Conservation (phyloP, 2,888 invertebrate species). For the Orchesella flavescens region DNA sequence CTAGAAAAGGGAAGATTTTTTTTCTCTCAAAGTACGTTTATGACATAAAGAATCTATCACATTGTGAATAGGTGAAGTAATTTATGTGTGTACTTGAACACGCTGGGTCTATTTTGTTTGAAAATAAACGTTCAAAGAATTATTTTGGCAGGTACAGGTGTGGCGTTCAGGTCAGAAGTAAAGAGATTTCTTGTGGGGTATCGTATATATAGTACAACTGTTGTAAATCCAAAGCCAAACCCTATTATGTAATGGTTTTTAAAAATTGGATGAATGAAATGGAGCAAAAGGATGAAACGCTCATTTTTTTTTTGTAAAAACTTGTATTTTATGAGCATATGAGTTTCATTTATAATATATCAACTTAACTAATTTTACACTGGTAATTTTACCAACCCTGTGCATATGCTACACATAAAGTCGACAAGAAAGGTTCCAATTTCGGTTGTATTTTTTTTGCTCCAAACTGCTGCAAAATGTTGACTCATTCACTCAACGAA, state of each 20-base stretch:
- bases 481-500: slow-evolving; percentile 23
- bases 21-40: slow-evolving; percentile 24
- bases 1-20: slow-evolving; percentile 1
- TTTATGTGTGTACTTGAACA: slow-evolving; percentile 54
- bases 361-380: too few relatives aligned
- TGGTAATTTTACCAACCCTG: too few relatives aligned
- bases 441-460: too few relatives aligned
- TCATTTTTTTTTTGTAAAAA: too few relatives aligned
- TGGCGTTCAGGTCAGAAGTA: slow-evolving; percentile 14
- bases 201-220: not conserved
- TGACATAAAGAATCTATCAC: slow-evolving; percentile 40
- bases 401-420: too few relatives aligned
- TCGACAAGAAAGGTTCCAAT: too few relatives aligned
- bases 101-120: slow-evolving; percentile 48
- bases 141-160: slow-evolving; percentile 53
- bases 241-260: not conserved
- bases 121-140: slow-evolving; percentile 35
- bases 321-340: too few relatives aligned
- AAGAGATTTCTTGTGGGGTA: not conserved
- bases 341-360: too few relatives aligned
- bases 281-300: not conserved
- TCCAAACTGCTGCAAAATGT: slow-evolving; percentile 14
- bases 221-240: not conserved
- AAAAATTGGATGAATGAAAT: not conserved
- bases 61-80: slow-evolving; percentile 35